A percentile compares a stretch with the other conserved stretches of the same genome.
Conservation (phyloP, 2,888 invertebrate genomes). For the Aethes cnicana region DNA sequence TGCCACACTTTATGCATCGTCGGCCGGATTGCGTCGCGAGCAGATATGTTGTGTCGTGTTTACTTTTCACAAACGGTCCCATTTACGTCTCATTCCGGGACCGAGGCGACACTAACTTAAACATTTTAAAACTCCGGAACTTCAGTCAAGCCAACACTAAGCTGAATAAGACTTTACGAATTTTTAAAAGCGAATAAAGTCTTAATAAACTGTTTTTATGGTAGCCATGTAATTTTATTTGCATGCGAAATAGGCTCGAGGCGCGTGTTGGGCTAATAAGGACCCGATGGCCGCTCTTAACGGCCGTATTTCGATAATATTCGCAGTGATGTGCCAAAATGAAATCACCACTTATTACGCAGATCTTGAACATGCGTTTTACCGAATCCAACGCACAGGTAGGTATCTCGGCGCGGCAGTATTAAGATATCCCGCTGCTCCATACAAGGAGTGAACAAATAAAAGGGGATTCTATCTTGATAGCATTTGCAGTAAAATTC, state of each 20-base stretch:
- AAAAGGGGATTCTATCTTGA: conserved; percentile 32
- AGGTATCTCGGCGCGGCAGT: conserved; percentile 42
- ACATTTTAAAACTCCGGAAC: conserved; percentile 72
- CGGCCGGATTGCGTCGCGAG: conserved; percentile 65
- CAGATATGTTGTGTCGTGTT: conserved; percentile 61
- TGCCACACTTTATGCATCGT: conserved; percentile 66
- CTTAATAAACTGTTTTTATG: conserved; percentile 79
- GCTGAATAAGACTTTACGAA: conserved; percentile 78
- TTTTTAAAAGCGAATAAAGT: conserved; percentile 76
- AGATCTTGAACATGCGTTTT: conserved; percentile 39
- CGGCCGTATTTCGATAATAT: conserved; percentile 64
- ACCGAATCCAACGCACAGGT: conserved; percentile 47
- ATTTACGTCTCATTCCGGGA: conserved; percentile 73
- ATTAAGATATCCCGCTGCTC: conserved; percentile 25
- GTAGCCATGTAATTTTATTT: conserved; percentile 74
- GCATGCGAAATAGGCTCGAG: conserved; percentile 69
- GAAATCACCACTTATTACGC: conserved; percentile 64
- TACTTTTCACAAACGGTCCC: conserved; percentile 64
- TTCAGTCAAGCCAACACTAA: conserved; percentile 55
- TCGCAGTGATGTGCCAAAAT: conserved; percentile 57
- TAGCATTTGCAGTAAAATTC: conserved; percentile 27
- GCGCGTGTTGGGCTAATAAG: conserved; percentile 77
- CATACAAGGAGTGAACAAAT: conserved; percentile 12
- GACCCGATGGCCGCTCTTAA: conserved; percentile 69
- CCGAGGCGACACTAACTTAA: conserved; percentile 65